phyloP scores from a whole-genome alignment of 2,113 vertebrate species.

The Ameiurus melas region DNA sequence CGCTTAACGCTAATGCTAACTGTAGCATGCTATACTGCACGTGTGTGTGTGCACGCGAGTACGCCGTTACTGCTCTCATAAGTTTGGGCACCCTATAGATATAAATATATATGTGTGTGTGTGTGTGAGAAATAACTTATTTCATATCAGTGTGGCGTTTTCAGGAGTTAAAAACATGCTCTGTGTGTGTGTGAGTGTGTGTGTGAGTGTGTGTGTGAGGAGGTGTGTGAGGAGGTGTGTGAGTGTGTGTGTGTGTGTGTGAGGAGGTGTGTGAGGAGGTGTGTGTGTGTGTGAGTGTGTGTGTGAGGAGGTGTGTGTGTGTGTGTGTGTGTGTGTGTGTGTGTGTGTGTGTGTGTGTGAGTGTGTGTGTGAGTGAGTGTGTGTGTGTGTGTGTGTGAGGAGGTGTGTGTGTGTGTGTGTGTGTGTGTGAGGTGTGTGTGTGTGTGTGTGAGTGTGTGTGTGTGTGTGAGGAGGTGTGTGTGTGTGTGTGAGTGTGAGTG shows the following conservation, averaged over 20 bases:
- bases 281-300: slow-evolving; percentile 22
- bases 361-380: too few species aligned
- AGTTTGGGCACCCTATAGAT: not conserved
- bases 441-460: slow-evolving; percentile 20
- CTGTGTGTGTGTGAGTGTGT: not conserved
- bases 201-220: not conserved
- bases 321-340: slow-evolving; percentile 19
- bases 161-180: not conserved
- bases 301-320: too few species aligned
- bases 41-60: not conserved
- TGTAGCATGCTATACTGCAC: not conserved
- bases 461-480: too few species aligned
- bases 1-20: not conserved
- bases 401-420: slow-evolving; percentile 22
- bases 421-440: too few species aligned
- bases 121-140: not conserved
- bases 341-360: slow-evolving; percentile 21
- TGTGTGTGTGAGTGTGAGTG: slow-evolving; percentile 20
- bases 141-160: not conserved
- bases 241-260: slow-evolving; percentile 20
- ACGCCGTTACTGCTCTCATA: not conserved
- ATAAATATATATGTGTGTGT: too few species aligned
- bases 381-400: slow-evolving; percentile 20
- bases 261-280: too few species aligned
- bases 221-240: not conserved